These are phyloP conservation scores for Hiodon alosoides DNA, from an alignment of 2,113 vertebrate species.

Conservation along the genomic window DNA sequence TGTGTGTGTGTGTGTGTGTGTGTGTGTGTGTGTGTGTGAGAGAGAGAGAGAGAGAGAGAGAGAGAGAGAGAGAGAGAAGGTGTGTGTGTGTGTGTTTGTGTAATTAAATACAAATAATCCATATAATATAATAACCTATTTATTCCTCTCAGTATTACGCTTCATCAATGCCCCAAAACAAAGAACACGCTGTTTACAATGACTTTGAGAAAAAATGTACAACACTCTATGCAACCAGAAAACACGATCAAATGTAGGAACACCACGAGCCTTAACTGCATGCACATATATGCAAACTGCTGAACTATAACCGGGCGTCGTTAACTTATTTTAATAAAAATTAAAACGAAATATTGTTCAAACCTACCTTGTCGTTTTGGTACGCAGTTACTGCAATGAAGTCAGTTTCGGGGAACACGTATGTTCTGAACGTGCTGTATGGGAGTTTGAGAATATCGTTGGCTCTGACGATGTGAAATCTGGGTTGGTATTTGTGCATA, in stretches of 20 bases:
- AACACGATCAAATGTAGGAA: constrained; percentile 41
- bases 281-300: neutral
- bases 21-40: no score
- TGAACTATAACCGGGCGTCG: neutral
- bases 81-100: neutral
- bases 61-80: no score
- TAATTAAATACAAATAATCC: constrained; percentile 45
- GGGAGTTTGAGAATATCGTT: constrained; percentile 96
- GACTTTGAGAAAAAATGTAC: no score
- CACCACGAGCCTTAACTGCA: neutral
- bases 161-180: no score
- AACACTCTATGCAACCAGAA: no score
- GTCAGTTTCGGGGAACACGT: constrained; percentile 95
- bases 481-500: constrained; percentile 98
- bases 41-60: no score
- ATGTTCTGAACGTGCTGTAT: constrained; percentile 95
- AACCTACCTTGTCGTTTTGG: constrained; percentile 96
- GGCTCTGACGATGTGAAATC: constrained; percentile 95
- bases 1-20: no score
- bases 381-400: constrained; percentile 98
- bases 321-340: constrained; percentile 54
- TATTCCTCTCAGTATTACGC: no score
- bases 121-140: constrained; percentile 45
- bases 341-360: constrained; percentile 14
- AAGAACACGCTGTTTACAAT: no score